Evolutionary conservation across 2,797 vertebrate genomes (phyloP).

Genomic region (Poecilia gillii): DNA sequence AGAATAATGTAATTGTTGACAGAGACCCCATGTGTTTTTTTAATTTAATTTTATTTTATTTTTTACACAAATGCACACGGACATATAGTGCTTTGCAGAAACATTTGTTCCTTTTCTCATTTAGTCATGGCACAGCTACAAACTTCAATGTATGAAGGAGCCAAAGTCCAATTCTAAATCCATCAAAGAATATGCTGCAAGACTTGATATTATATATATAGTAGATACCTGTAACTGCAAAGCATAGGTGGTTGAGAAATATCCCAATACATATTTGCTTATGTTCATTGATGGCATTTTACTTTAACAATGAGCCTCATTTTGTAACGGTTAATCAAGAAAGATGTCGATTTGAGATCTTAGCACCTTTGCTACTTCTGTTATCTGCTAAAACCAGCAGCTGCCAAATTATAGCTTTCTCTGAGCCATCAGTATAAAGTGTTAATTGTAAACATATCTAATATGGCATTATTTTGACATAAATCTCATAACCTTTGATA

Average conservation of each 20-base stretch:
- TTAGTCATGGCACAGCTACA: not conserved
- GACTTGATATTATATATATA: not conserved
- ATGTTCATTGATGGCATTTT: not conserved
- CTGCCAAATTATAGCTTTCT: slow-evolving; percentile 31
- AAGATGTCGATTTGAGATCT: slow-evolving; percentile 16
- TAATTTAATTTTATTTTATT: not conserved
- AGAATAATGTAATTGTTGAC: not conserved
- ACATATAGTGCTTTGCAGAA: not conserved
- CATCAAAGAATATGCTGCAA: not conserved
- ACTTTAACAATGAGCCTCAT: not conserved
- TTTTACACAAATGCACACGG: not conserved
- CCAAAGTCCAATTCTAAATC: not conserved
- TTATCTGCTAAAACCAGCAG: slow-evolving; percentile 33
- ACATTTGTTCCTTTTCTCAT: not conserved
- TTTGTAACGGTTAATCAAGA: not conserved
- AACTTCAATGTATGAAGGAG: not conserved
- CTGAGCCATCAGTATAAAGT: slow-evolving; percentile 37
- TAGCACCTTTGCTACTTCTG: slow-evolving; percentile 12
- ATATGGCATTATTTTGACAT: slow-evolving; percentile 37
- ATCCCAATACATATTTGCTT: not conserved
- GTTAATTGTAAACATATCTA: slow-evolving; percentile 38
- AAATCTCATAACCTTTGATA: slow-evolving; percentile 9
- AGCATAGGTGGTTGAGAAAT: not conserved
- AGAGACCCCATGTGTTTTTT: not conserved
- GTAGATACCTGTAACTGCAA: not conserved